A percentile compares a stretch with the other conserved stretches of the same genome.
These are phyloP conservation scores for Tetramorium alpestre DNA, from an alignment of 1,140 invertebrate species.

Conservation along the genomic window DNA sequence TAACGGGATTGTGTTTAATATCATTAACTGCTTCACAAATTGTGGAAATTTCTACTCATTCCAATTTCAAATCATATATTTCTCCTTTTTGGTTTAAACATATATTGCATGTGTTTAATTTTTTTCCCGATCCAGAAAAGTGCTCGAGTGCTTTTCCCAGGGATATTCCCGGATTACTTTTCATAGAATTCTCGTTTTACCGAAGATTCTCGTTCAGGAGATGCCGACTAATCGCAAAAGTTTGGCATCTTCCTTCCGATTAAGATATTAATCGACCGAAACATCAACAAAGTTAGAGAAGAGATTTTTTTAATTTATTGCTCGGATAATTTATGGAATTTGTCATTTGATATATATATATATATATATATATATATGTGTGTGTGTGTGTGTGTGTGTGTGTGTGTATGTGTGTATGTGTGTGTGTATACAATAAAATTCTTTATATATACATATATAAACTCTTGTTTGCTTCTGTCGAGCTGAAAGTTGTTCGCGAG, in stretches of 20 bases:
- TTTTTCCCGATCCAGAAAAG: not conserved
- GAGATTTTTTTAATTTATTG: conserved; percentile 22
- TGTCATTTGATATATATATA: not conserved
- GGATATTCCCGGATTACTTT: not conserved
- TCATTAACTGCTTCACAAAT: not conserved
- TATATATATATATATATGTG: not conserved
- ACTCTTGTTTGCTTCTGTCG: not conserved
- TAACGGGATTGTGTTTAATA: not conserved
- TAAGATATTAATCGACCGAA: conserved; percentile 17
- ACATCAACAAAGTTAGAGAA: not conserved
- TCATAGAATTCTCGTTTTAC: conserved; percentile 3
- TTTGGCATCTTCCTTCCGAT: conserved; percentile 6
- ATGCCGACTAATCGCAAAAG: conserved; percentile 22
- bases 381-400: not conserved
- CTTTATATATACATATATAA: too few relatives aligned
- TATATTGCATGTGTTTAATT: not conserved
- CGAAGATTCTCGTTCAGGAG: not conserved
- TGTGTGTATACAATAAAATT: not conserved
- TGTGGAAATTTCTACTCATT: not conserved
- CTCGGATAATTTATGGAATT: conserved; percentile 20
- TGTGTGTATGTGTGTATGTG: not conserved
- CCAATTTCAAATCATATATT: not conserved
- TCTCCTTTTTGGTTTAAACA: not conserved
- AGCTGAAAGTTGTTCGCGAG: not conserved
- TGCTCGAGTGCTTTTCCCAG: not conserved